Conservation (phyloP, 2,888 invertebrate species). For the Melangyna quadrimaculata region DNA sequence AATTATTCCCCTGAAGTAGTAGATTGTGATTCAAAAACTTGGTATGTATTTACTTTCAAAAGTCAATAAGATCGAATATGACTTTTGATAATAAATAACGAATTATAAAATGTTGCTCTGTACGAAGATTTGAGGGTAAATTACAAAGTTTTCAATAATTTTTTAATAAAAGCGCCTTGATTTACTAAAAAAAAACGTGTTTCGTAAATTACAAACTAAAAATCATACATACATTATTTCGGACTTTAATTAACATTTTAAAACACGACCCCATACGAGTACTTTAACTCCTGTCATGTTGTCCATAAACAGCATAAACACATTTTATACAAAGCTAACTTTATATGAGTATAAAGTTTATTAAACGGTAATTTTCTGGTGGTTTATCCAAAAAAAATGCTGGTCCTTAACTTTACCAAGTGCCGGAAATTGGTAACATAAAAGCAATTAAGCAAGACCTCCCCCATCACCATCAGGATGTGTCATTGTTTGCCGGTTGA, state of each 20-base stretch:
- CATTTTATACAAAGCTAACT: conserved; percentile 5
- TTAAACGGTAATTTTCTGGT: conserved; percentile 65
- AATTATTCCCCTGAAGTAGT: no score
- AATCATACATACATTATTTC: background rate
- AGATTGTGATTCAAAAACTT: no score
- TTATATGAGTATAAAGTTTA: conserved; percentile 35
- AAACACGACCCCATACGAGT: background rate
- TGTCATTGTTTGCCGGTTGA: conserved; percentile 65
- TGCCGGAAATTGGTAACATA: conserved; percentile 72
- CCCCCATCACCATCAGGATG: conserved; percentile 55
- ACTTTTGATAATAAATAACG: no score
- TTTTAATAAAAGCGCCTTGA: no score
- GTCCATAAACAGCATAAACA: background rate
- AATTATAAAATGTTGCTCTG: no score
- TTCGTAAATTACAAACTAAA: no score
- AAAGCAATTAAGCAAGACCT: conserved; percentile 64
- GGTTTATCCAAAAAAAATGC: conserved; percentile 13
- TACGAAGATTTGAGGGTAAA: no score
- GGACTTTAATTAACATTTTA: background rate
- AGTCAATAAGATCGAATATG: no score
- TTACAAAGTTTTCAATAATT: no score
- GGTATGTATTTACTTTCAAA: no score
- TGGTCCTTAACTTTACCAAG: conserved; percentile 54
- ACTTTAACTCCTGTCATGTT: background rate
- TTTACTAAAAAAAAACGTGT: no score